Evolutionary conservation across 2,113 vertebrate genomes (phyloP).

Genomic region (Plestiodon gilberti): DNA sequence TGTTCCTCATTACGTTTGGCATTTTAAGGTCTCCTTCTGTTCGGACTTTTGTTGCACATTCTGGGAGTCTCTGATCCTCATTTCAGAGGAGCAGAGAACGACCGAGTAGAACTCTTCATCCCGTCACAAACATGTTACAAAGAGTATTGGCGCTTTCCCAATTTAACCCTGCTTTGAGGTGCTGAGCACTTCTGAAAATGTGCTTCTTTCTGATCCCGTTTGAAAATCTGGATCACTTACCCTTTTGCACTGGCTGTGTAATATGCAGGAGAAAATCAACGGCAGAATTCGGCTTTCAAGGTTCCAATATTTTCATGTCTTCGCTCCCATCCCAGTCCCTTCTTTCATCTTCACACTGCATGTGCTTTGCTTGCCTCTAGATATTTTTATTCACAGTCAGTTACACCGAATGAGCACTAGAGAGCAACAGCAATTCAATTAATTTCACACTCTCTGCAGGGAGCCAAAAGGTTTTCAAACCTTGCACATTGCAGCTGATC

Average conservation of each 20-base stretch:
- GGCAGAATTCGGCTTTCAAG: conserved; percentile 55
- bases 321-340: conserved; percentile 29
- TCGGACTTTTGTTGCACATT: not conserved
- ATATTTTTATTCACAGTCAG: conserved; percentile 69
- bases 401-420: conserved; percentile 68
- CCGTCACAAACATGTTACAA: not conserved
- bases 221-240: not conserved
- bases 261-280: conserved; percentile 56
- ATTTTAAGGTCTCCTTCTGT: not conserved
- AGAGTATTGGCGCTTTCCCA: not conserved
- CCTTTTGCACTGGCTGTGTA: not conserved
- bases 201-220: not conserved
- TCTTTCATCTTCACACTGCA: conserved; percentile 72
- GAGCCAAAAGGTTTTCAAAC: conserved; percentile 62
- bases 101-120: not conserved
- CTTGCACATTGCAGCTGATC: conserved; percentile 61
- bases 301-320: conserved; percentile 66
- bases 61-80: not conserved
- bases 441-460: conserved; percentile 64
- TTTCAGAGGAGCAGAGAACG: not conserved
- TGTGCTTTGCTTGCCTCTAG: conserved; percentile 67
- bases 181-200: not conserved
- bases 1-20: not conserved
- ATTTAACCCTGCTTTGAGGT: not conserved
- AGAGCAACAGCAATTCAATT: conserved; percentile 70